Percentiles rank a stretch among this genome's conserved stretches.
Conservation (phyloP, 2,888 invertebrate species). For the Callosobruchus maculatus region DNA sequence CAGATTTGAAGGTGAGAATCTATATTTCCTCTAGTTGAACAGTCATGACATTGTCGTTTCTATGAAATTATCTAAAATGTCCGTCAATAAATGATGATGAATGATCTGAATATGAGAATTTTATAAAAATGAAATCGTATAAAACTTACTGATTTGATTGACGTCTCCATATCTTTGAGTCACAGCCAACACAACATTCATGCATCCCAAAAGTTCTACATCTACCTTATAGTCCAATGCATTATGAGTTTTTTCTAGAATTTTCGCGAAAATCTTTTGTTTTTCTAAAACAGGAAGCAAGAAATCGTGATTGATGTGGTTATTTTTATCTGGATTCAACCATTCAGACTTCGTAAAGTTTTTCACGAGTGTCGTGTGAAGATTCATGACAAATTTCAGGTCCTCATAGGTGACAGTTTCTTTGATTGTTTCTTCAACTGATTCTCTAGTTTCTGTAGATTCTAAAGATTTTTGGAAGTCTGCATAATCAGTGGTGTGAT, state of each 20-base stretch:
- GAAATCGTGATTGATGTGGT: conserved; percentile 40
- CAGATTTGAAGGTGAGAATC: too few relatives aligned
- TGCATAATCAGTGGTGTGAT: conserved; percentile 64
- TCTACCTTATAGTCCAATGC: conserved; percentile 56
- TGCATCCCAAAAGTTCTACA: conserved; percentile 54
- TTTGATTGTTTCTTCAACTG: conserved; percentile 6
- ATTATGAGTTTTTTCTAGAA: conserved; percentile 54
- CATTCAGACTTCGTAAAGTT: conserved; percentile 60
- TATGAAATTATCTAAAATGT: too few relatives aligned
- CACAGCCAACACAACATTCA: conserved; percentile 57
- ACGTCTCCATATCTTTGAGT: conserved; percentile 52
- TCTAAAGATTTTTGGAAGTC: conserved; percentile 53
- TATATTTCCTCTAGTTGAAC: too few relatives aligned
- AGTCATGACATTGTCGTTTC: too few relatives aligned
- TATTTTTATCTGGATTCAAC: conserved; percentile 51
- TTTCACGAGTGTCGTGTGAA: conserved; percentile 60
- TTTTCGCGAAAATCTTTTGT: conserved; percentile 56
- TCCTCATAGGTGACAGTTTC: conserved; percentile 53
- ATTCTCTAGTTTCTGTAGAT: conserved; percentile 25
- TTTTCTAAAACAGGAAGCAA: conserved; percentile 57
- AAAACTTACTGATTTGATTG: conserved; percentile 28
- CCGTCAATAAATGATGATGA: too few relatives aligned
- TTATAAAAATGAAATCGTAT: too few relatives aligned
- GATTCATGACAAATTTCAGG: conserved; percentile 56
- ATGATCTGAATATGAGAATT: too few relatives aligned